A percentile compares a stretch with the other conserved stretches of the same genome.
phyloP scores from a whole-genome alignment of 2,113 vertebrate species.

The Opisthocomus hoazin region DNA sequence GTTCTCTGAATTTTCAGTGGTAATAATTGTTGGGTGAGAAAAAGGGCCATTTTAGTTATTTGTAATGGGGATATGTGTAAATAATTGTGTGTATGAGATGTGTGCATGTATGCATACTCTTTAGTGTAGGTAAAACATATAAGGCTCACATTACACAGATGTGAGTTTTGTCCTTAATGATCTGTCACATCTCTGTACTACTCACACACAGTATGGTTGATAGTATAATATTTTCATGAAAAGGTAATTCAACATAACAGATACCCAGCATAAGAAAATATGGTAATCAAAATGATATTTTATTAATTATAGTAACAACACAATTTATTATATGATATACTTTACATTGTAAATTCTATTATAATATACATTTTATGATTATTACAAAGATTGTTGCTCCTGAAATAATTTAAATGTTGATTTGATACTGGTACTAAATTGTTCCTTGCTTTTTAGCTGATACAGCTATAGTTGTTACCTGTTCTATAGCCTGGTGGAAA shows the following conservation, averaged over 20 bases:
- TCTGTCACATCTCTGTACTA: neutral
- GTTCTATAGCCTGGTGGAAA: neutral
- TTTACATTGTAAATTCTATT: neutral
- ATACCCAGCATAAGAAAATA: neutral
- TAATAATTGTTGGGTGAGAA: neutral
- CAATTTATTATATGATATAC: neutral
- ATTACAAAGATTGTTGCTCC: neutral
- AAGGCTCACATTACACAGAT: neutral
- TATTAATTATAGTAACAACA: neutral
- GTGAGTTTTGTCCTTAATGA: neutral
- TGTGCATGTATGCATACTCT: neutral
- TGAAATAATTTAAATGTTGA: neutral
- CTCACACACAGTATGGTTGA: neutral
- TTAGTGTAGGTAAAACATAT: neutral
- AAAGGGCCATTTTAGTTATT: neutral
- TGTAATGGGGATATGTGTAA: neutral
- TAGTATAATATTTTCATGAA: neutral
- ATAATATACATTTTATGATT: neutral
- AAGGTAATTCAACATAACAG: neutral
- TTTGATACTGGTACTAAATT: neutral
- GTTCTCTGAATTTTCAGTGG: neutral
- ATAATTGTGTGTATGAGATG: neutral
- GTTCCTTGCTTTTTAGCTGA: neutral
- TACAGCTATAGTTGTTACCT: neutral
- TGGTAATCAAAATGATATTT: neutral